A percentile compares a stretch with the other conserved stretches of the same genome.
Evolutionary conservation across 2,888 invertebrate genomes (phyloP).

Genomic region (Gandaritis pyraliata): DNA sequence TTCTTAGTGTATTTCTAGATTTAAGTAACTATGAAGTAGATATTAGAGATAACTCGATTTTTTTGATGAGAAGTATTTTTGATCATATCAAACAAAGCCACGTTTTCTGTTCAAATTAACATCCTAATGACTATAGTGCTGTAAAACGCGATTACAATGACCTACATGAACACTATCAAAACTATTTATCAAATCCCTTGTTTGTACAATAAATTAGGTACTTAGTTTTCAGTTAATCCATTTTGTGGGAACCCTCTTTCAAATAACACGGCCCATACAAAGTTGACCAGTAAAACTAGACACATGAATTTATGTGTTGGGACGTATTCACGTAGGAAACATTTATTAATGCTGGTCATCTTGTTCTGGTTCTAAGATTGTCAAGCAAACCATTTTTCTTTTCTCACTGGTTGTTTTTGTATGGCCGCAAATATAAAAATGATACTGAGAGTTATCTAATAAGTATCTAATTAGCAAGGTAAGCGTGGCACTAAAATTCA

Average conservation of each 20-base stretch:
- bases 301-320: constrained; percentile 1
- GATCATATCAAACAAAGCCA: too few relatives aligned
- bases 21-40: too few relatives aligned
- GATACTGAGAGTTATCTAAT: too few relatives aligned
- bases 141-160: constrained; percentile 2
- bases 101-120: not conserved
- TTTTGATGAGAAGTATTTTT: too few relatives aligned
- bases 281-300: constrained; percentile 15
- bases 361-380: not conserved
- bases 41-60: too few relatives aligned
- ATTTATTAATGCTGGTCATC: not conserved
- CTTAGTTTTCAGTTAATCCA: constrained; percentile 18
- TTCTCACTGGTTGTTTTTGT: too few relatives aligned
- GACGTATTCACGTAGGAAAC: not conserved
- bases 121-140: not conserved
- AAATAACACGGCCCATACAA: constrained; percentile 14
- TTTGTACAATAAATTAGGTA: constrained; percentile 29
- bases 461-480: too few relatives aligned
- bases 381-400: not conserved
- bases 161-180: constrained; percentile 12
- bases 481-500: too few relatives aligned
- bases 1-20: too few relatives aligned
- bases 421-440: too few relatives aligned
- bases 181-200: constrained; percentile 16
- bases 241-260: constrained; percentile 21